phyloP scores from a whole-genome alignment of 1,140 invertebrate species.

The Paramacrobiotus metropolitanus region DNA sequence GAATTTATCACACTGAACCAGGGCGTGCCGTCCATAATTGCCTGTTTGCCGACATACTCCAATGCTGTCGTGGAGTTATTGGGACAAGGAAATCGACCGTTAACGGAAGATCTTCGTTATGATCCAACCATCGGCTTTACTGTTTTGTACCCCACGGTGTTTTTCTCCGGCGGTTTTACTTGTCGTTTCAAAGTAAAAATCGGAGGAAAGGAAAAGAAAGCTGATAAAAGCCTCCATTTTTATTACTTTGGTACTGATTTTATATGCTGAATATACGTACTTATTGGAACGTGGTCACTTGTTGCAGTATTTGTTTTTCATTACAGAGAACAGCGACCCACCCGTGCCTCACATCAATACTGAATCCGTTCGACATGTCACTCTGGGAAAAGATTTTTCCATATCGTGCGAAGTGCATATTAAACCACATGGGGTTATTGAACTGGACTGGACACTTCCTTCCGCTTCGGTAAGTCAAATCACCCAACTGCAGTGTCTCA shows the following conservation, averaged over 20 bases:
- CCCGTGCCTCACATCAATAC: neutral
- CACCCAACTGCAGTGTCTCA: too few species aligned
- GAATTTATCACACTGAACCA: neutral
- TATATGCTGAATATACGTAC: too few species aligned
- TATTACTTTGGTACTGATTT: neutral
- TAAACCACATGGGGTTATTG: neutral
- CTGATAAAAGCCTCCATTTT: neutral
- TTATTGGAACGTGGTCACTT: neutral
- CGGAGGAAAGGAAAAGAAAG: neutral
- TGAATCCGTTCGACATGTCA: neutral
- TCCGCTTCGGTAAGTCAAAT: neutral
- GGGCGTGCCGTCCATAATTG: neutral
- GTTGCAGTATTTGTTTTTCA: neutral
- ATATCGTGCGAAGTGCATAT: neutral
- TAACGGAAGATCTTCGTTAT: neutral
- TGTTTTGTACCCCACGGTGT: neutral
- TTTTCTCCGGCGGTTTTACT: neutral
- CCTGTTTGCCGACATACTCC: neutral
- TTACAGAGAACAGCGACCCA: neutral
- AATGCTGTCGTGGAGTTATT: neutral
- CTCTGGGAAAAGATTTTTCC: neutral
- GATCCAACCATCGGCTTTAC: neutral
- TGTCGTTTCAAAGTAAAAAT: neutral
- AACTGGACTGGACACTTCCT: neutral
- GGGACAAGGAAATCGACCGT: neutral